Percentiles rank a stretch among this genome's conserved stretches.
Evolutionary conservation across 2,113 vertebrate species (phyloP).

Genomic region (Ibidorhyncha struthersii): DNA sequence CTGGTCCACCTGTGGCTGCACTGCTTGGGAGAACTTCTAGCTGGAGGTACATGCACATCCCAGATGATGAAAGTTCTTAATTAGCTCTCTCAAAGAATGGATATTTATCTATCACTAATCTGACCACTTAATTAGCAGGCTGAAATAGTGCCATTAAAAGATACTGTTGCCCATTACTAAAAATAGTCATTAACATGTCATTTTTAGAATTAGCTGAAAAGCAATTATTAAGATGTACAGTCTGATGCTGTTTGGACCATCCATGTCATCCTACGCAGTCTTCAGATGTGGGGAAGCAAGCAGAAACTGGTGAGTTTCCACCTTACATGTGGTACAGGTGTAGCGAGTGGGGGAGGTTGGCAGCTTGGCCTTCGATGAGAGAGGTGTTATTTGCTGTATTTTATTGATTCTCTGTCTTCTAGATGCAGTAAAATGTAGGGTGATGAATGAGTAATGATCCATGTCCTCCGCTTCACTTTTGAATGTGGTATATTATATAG

Average conservation of each 20-base stretch:
- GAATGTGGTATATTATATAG: neutral
- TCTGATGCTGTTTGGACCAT: neutral
- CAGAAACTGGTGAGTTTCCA: neutral
- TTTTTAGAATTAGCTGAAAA: neutral
- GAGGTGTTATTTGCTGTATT: neutral
- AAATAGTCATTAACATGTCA: neutral
- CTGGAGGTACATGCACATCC: neutral
- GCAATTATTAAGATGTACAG: neutral
- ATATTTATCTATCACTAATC: neutral
- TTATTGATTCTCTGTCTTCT: neutral
- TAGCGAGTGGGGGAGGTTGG: too few species aligned
- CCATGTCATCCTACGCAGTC: neutral
- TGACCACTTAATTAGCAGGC: neutral
- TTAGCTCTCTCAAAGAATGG: neutral
- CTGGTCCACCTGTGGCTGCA: neutral
- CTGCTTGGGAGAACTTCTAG: neutral
- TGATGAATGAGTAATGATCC: neutral
- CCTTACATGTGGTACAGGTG: accelerated
- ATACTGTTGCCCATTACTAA: neutral
- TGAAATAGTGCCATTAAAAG: neutral
- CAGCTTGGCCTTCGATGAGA: neutral
- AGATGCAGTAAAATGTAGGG: neutral
- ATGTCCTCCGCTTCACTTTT: neutral
- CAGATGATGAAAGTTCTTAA: neutral
- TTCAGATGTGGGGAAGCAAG: neutral